phyloP scores from a whole-genome alignment of 53 echinoderm and acorn worm genomes.

The Pentamera pediparva region DNA sequence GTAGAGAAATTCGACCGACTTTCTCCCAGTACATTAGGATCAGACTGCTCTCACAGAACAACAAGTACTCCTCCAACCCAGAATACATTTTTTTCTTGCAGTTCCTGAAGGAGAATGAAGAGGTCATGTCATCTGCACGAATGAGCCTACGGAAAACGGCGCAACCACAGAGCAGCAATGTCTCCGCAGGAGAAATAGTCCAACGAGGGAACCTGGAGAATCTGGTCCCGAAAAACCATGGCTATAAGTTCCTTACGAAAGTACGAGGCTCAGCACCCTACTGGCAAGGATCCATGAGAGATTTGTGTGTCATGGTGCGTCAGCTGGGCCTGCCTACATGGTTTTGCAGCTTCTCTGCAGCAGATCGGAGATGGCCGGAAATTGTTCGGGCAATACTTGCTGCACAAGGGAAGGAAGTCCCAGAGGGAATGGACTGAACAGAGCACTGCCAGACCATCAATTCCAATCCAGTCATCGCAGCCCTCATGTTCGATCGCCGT shows the following conservation, averaged over 20 bases:
- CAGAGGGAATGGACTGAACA: constrained; percentile 41
- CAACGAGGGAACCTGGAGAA: no score
- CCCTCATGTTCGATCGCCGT: constrained; percentile 31
- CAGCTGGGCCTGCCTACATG: constrained; percentile 39
- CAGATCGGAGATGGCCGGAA: constrained; percentile 56
- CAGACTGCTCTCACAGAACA: constrained; percentile 1
- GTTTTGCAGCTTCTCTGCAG: constrained; percentile 54
- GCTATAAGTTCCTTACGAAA: constrained; percentile 46
- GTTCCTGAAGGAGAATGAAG: constrained; percentile 4
- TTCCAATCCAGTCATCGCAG: constrained; percentile 76
- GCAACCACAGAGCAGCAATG: neutral
- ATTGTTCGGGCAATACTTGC: constrained; percentile 21
- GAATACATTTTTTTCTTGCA: constrained; percentile 12
- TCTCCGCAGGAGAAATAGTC: neutral
- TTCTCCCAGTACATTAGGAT: neutral
- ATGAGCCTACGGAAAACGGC: no score
- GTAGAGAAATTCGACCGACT: neutral
- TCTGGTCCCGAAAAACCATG: no score
- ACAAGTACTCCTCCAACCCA: no score
- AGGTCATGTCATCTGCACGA: constrained; percentile 11
- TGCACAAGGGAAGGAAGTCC: neutral
- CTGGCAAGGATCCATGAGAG: constrained; percentile 51
- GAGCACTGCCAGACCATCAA: constrained; percentile 54
- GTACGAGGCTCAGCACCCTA: constrained; percentile 59
- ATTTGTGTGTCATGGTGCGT: constrained; percentile 45